These are phyloP conservation scores for silkworm (Bombyx mori) DNA, from an alignment of 1,140 invertebrate species.

Conservation along the genomic window ASM3026992v2 NC_085117.1:20275501-20276000, in stretches of 20 bases:
- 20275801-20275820: background rate
- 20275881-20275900: too few species aligned
- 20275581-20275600: too few species aligned
- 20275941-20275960: too few species aligned
- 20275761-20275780: too few species aligned
- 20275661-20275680: conserved; percentile 38
- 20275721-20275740: conserved; percentile 60
- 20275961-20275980: too few species aligned
- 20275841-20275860: too few species aligned
- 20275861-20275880: too few species aligned
- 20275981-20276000: too few species aligned
- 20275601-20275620: too few species aligned
- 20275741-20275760: background rate
- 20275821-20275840: background rate
- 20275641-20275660: conserved; percentile 31
- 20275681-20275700: conserved; percentile 43
- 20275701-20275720: conserved; percentile 58
- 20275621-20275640: conserved; percentile 49
- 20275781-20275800: background rate
- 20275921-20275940: too few species aligned
- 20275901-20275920: too few species aligned
- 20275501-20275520: too few species aligned
- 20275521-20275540: background rate
- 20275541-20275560: background rate
- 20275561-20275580: background rate